A percentile compares a stretch with the other conserved stretches of the same genome.
phyloP scores from a whole-genome alignment of 2,797 vertebrate species.

The Microctenopoma lineatum region DNA sequence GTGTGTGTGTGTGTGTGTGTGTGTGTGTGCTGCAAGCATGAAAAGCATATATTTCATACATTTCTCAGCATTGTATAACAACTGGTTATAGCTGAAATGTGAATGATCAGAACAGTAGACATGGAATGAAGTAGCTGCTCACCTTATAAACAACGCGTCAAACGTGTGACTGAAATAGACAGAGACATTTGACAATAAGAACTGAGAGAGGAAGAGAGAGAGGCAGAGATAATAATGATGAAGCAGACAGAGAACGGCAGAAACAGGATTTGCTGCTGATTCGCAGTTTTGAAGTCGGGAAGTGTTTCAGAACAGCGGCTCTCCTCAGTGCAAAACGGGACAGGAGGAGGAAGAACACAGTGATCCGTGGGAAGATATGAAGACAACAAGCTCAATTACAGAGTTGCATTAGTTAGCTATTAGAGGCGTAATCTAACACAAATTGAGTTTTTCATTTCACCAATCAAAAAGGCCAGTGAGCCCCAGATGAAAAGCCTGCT shows the following conservation, averaged over 20 bases:
- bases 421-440: background rate
- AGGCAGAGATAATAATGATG: conserved; percentile 7
- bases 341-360: background rate
- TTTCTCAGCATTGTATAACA: no score
- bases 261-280: conserved; percentile 1
- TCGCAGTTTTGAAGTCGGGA: conserved; percentile 15
- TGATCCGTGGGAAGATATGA: background rate
- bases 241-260: background rate
- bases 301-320: conserved; percentile 2
- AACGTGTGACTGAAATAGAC: background rate
- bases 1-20: no score
- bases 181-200: no score
- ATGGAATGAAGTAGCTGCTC: no score
- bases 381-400: background rate
- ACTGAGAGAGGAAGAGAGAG: background rate
- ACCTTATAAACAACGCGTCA: conserved; percentile 5
- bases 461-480: background rate
- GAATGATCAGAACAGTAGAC: no score
- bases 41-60: no score
- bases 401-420: background rate
- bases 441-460: background rate
- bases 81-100: no score
- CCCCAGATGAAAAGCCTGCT: background rate
- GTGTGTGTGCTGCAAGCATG: no score
- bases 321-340: conserved; percentile 1